These are phyloP conservation scores for Hassar affinis DNA, from an alignment of 2,113 vertebrate genomes.

Conservation along the genomic window DNA sequence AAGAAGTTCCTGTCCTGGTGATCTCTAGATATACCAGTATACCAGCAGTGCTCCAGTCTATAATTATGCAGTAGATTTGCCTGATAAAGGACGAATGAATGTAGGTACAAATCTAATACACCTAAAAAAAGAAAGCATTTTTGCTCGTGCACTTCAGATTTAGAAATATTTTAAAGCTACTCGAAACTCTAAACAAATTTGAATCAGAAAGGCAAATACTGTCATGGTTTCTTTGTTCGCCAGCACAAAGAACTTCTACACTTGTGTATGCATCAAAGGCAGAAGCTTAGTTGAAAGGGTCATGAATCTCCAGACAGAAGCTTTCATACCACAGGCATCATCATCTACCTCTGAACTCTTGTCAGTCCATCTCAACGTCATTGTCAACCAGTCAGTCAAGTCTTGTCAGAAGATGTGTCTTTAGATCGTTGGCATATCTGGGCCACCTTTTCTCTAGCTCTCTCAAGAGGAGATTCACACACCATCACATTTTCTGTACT, in stretches of 20 bases:
- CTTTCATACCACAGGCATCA: slow-evolving; percentile 36
- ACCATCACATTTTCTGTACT: neutral
- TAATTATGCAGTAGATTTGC: neutral
- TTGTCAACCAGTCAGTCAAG: slow-evolving; percentile 45
- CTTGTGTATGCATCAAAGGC: slow-evolving; percentile 32
- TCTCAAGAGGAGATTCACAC: slow-evolving; percentile 22
- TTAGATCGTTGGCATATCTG: slow-evolving; percentile 40
- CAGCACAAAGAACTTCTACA: neutral
- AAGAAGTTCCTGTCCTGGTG: neutral
- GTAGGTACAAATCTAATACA: neutral
- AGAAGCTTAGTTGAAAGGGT: slow-evolving; percentile 10
- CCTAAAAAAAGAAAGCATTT: neutral
- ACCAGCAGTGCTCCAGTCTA: neutral
- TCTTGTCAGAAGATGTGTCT: slow-evolving; percentile 23
- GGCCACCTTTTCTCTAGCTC: slow-evolving; percentile 37
- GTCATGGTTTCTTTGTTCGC: slow-evolving; percentile 2
- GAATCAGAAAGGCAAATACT: neutral
- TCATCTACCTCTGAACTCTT: slow-evolving; percentile 33
- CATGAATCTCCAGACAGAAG: slow-evolving; percentile 10
- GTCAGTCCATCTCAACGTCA: slow-evolving; percentile 37
- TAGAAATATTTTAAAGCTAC: neutral
- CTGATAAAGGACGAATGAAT: neutral
- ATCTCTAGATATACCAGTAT: neutral
- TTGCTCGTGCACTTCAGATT: neutral
- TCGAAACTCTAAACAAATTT: neutral